Evolutionary conservation across 2,113 vertebrate genomes (phyloP).

Genomic region (Raja brachyura): DNA sequence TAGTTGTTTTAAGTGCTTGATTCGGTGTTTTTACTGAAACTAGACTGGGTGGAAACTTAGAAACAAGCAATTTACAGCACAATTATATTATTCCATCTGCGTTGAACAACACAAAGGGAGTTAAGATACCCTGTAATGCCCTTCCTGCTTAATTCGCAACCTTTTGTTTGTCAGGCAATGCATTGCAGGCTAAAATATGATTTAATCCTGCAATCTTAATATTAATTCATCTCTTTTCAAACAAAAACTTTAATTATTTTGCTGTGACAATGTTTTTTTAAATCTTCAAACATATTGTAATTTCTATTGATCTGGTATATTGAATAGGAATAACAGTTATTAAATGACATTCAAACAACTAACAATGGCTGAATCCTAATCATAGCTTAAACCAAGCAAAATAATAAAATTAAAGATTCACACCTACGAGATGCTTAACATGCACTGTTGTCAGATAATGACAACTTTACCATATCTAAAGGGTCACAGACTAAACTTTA

Average conservation of each 20-base stretch:
- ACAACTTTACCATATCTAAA: background rate
- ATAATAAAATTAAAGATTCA: background rate
- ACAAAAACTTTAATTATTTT: constrained; percentile 18
- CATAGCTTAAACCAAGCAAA: background rate
- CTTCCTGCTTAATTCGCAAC: constrained; percentile 8
- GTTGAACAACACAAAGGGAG: background rate
- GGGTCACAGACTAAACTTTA: too few relatives aligned
- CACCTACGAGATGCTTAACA: background rate
- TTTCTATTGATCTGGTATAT: background rate
- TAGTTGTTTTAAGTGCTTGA: too few relatives aligned
- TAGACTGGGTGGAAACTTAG: too few relatives aligned
- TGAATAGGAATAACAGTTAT: background rate
- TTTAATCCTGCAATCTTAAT: background rate
- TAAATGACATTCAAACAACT: background rate
- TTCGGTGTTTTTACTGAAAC: too few relatives aligned
- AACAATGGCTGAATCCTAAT: background rate
- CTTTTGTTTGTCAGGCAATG: background rate
- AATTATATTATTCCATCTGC: background rate
- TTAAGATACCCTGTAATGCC: background rate
- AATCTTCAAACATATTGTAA: background rate
- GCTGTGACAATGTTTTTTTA: background rate
- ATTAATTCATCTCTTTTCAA: background rate
- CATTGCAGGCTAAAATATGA: background rate
- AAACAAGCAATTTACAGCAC: too few relatives aligned
- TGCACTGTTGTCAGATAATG: background rate